These are phyloP conservation scores for Diplosoma virens DNA, from an alignment of 23 tunicate species.

Conservation along the genomic window DNA sequence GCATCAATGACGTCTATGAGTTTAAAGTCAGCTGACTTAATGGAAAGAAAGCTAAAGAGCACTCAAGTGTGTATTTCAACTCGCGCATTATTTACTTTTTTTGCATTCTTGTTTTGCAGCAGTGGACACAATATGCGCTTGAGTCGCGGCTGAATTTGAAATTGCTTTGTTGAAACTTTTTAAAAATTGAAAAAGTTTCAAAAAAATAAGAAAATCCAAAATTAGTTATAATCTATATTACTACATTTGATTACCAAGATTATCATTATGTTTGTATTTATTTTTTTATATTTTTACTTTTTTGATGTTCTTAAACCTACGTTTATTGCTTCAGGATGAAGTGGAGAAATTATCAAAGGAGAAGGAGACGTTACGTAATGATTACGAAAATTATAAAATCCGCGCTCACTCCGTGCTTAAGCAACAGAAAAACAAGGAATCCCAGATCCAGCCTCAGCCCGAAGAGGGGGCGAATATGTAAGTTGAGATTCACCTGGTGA, in stretches of 20 bases:
- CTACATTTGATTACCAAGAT: too few species aligned
- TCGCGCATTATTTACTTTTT: too few species aligned
- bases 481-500: too few species aligned
- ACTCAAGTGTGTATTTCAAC: too few species aligned
- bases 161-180: too few species aligned
- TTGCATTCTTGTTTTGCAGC: too few species aligned
- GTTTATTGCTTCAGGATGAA: slow-evolving; percentile 22
- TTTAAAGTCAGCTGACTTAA: slow-evolving; percentile 5
- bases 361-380: slow-evolving; percentile 39
- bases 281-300: neutral
- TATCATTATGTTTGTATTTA: too few species aligned
- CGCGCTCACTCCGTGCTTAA: slow-evolving; percentile 85
- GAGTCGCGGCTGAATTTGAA: too few species aligned
- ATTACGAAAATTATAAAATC: slow-evolving; percentile 82
- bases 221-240: too few species aligned
- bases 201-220: too few species aligned
- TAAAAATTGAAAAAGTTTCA: too few species aligned
- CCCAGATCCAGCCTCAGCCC: slow-evolving; percentile 6
- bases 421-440: slow-evolving; percentile 75
- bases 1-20: slow-evolving; percentile 14
- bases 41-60: slow-evolving; percentile 47
- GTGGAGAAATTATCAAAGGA: slow-evolving; percentile 5
- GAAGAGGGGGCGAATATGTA: slow-evolving; percentile 29
- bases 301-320: neutral
- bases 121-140: too few species aligned